Base-by-base conservation (phyloP, 2,797 vertebrate species). In the Miichthys miiuy region DNA sequence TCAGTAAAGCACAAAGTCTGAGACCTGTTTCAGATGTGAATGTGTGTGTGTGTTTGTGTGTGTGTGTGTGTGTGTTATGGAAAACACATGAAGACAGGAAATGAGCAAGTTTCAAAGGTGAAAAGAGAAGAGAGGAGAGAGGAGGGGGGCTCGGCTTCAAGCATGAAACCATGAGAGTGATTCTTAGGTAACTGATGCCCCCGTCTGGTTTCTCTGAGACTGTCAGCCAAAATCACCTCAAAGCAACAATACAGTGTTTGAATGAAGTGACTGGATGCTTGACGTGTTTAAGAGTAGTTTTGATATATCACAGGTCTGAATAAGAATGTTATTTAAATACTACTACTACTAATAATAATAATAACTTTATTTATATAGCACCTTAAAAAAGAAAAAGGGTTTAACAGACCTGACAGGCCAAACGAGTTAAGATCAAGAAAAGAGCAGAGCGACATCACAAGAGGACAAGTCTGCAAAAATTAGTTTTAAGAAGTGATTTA, bases 171-270 rank as follows among this genome's bases (percentile, higher is more conserved):
- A 21, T 21, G 30, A 72, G 23, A 42, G 68, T 63, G 87, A 75
- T 60, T 67, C 42, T 38, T 82, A 54, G 81, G 85, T 75, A 41
- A 87, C 77, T 86, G 86, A 86, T 88, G 94, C 94, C 94, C 93
- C 91, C 95, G 62, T 86, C 90, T 93, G 95, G 93, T 75, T 80
- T 64, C 57, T 86, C 50, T 34, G 75, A 87, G 85, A 85, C 21
- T 10, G 44, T 65, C 85, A 75, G 23, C 56, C 27, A 23, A 23
- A 30, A 21, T 21, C n/a, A 13, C n/a, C 8, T 55, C 9, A 1
- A 34, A 30, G 34, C 16, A 41, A 6, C 16, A 41, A 6, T 6
- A 12, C 23, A 48, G 46, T 4, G 1, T 65, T 23, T 38, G 65
- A 42, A 38, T 9, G 34, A 38, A 38, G 34, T 9, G 34, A 38